These are phyloP conservation scores for Xenopus laevis DNA, from an alignment of 2,113 vertebrate genomes.

Conservation along the genomic window DNA sequence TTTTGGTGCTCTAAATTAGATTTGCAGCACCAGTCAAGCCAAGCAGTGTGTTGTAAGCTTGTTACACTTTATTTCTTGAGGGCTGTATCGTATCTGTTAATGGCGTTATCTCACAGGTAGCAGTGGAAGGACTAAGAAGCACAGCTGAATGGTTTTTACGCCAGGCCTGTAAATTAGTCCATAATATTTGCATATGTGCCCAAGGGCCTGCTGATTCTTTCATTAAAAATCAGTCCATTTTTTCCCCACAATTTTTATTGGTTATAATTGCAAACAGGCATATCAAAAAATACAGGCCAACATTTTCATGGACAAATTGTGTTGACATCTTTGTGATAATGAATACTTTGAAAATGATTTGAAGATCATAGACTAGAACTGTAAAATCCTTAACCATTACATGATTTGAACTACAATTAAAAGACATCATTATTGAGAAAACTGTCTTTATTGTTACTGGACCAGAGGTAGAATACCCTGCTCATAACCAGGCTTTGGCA, in stretches of 20 bases:
- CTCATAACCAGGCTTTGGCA: too few relatives aligned
- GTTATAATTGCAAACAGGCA: constrained; percentile 21
- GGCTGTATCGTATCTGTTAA: constrained; percentile 42
- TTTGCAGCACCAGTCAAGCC: constrained; percentile 6
- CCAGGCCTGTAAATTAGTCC: constrained; percentile 43
- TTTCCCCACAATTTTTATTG: constrained; percentile 19
- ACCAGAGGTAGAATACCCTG: too few relatives aligned
- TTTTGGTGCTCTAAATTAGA: constrained; percentile 19
- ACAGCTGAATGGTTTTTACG: constrained; percentile 43
- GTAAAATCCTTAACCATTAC: too few relatives aligned
- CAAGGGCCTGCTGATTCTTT: constrained; percentile 20
- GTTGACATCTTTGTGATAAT: background rate
- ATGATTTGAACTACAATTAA: too few relatives aligned
- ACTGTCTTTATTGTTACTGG: too few relatives aligned
- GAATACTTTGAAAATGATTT: too few relatives aligned
- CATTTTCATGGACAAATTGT: background rate
- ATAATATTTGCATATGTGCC: constrained; percentile 37
- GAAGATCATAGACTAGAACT: too few relatives aligned
- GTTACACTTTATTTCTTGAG: constrained; percentile 21
- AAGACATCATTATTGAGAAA: too few relatives aligned
- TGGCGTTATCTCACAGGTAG: constrained; percentile 44
- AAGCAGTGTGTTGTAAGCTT: constrained; percentile 21
- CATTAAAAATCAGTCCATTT: constrained; percentile 17
- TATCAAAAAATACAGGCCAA: background rate
- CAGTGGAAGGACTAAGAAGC: constrained; percentile 37